Evolutionary conservation across 2,888 invertebrate species (phyloP).

Genomic region (Nysson spinosus): DNA sequence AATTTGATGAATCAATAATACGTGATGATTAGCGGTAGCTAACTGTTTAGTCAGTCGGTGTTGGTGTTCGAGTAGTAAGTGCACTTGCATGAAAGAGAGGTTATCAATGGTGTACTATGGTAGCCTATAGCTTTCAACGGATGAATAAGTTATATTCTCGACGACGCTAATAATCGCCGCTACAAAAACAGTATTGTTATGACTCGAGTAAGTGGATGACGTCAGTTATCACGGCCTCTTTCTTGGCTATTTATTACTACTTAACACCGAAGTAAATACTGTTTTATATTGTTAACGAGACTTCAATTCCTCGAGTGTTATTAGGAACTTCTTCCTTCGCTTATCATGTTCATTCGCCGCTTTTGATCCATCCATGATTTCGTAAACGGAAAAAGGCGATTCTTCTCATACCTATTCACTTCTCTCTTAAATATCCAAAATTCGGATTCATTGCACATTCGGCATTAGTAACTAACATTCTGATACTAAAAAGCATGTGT

Average conservation of each 20-base stretch:
- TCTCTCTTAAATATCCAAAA: no score
- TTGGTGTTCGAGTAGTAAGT: constrained; percentile 22
- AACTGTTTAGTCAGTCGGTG: background rate
- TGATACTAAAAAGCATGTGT: no score
- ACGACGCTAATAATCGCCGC: constrained; percentile 47
- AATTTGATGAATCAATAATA: constrained; percentile 29
- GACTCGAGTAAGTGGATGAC: constrained; percentile 48
- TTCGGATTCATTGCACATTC: no score
- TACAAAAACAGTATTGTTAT: constrained; percentile 54
- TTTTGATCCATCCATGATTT: no score
- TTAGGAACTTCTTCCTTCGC: background rate
- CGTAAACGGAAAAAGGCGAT: no score
- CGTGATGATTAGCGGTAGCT: constrained; percentile 1
- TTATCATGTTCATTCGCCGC: background rate
- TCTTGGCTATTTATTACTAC: constrained; percentile 48
- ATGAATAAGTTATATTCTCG: constrained; percentile 50
- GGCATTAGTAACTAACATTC: no score
- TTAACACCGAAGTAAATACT: constrained; percentile 43
- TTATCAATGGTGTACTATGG: constrained; percentile 52
- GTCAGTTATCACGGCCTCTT: constrained; percentile 48
- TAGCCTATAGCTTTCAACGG: constrained; percentile 27
- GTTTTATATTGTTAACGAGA: constrained; percentile 13
- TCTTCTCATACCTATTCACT: no score
- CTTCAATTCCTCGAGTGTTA: background rate
- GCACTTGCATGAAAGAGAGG: constrained; percentile 41